Base-by-base conservation (phyloP, 2,113 vertebrate species). In the Rostratula benghalensis region DNA sequence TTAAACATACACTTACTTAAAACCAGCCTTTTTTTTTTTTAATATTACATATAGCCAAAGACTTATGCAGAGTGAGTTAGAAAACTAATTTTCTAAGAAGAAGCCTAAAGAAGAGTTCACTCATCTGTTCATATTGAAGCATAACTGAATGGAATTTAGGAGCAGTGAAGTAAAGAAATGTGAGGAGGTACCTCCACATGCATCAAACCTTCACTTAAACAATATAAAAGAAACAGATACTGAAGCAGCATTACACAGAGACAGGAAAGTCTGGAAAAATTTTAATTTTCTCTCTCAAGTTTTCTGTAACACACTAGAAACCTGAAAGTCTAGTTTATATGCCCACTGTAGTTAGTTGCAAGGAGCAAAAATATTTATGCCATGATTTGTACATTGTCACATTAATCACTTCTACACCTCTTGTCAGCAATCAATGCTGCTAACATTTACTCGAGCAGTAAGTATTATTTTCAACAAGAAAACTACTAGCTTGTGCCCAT, bases 401-500 rank as follows among this genome's bases (percentile, higher is more conserved):
- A 23, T 87, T 90, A 94, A 87, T 91, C 63, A 90, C 77, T 85
- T 94, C 45, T 65, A 65, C 35, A 71, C 31, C n/a, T 82, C 59
- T 60, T 81, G 53, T 76, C 74, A 79, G 61, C 73, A 86, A 11
- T 92, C 77, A 90, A 56, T 25, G 41, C 30, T 84, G 51, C 60
- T 87, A 82, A 88, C 63, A 54, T 80, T 87, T 71, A 91, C 83
- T 75, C 94, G 67, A 82, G 84, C 31, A 83, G 65, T 87, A 96
- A 92, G 53, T 79, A 95, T 74, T 94, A 87, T 95, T 90, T 94
- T 61, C 89, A 96, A 97, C 78, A 95, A 85, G 79, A 95, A 93
- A 88, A 91, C 85, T 76, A 90, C 84, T 56, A 79, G 43, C 35
- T 95, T 48, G 12, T 70, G 61, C 65, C 48, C 13, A 1, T 78